Evolutionary conservation across 2,113 vertebrate species (phyloP).

Genomic region (Corythornis madagascariensis): DNA sequence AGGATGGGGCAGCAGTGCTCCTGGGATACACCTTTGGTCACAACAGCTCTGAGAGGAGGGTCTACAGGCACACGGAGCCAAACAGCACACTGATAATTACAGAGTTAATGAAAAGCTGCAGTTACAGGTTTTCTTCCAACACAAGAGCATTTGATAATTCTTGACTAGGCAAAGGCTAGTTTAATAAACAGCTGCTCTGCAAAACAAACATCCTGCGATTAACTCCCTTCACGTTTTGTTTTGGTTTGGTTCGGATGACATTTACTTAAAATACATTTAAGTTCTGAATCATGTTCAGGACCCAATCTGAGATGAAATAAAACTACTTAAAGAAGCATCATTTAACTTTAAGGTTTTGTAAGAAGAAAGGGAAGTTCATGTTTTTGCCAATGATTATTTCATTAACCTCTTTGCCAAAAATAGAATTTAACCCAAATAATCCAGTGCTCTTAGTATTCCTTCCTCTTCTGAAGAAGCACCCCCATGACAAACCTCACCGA

Average conservation of each 20-base stretch:
- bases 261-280: neutral
- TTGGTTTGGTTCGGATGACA: neutral
- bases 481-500: neutral
- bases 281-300: neutral
- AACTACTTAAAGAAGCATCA: neutral
- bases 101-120: neutral
- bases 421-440: constrained; percentile 20
- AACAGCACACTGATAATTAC: neutral
- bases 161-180: neutral
- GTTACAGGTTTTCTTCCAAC: neutral
- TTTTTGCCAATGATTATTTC: neutral
- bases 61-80: neutral
- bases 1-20: neutral
- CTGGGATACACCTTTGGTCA: neutral
- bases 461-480: constrained; percentile 23
- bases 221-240: neutral
- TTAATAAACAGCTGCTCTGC: neutral
- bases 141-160: fast-evolving
- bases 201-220: neutral
- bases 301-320: neutral
- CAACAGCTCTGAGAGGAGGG: neutral
- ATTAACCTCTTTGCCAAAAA: constrained; percentile 22
- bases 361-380: neutral
- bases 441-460: neutral
- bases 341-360: neutral